Evolutionary conservation across 2,888 invertebrate species (phyloP), one percentile per base, ranked within the genome.

Genomic region (Pardosa pseudoannulata): DNA sequence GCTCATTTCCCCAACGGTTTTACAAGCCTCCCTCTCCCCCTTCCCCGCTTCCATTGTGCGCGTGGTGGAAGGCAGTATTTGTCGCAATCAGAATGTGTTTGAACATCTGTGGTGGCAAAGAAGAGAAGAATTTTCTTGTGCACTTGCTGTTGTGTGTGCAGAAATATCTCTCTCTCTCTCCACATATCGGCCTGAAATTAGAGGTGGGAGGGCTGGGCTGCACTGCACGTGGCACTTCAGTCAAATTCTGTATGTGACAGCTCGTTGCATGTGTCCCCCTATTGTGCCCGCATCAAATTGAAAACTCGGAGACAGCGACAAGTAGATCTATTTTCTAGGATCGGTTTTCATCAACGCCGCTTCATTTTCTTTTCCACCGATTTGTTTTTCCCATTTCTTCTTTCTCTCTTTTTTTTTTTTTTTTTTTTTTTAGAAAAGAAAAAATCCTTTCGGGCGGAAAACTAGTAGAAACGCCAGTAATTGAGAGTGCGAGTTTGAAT

Each of bases 401-500:
- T 1, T 29, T 41, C 36, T 68, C 23, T 68, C 36, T 16, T 76
- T 50, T 75, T 65, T 29, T 64, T 41, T 41, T 71, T 36, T 32
- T 28, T 39, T 71, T 27, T 29, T 13, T n/a, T 27, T 23, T 76
- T 7, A 19, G 19, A 29, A 65, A 32, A 70, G 36, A 71, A 46
- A 74, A 74, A 79, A 64, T 5, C 11, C 64, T 39, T 56, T 70
- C 41, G 36, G 70, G 81, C 70, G 81, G 81, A 82, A 81, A 81
- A 81, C 81, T 70, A 70, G 81, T 62, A 81, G 81, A 81, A 74
- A 75, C 70, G 62, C 70, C 56, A 75, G 81, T 82, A 82, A 82
- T 82, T 82, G 81, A 82, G 81, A 75, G 46, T 74, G 68, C 74
- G 62, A 74, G 74, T 80, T 80, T 80, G 80, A 80, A 80, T 80